Base-by-base conservation (phyloP, 2,113 vertebrate species). In the Tachuris rubrigastra region DNA sequence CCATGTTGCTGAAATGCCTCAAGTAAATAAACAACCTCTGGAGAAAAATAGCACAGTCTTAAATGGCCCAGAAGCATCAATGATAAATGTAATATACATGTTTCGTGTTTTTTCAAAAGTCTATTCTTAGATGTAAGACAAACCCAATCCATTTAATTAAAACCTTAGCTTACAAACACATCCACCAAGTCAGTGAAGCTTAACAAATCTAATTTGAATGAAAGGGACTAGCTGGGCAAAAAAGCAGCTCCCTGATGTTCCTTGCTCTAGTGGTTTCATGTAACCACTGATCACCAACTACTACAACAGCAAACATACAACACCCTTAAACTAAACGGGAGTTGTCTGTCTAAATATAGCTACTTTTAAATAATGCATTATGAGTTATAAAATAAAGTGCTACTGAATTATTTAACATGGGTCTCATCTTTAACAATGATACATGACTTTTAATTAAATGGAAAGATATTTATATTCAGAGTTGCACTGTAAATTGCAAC, bases 331-430 rank as follows among this genome's bases (percentile, higher is more conserved):
- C 97, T 89, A 85, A 97, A 96, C 75, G 85, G 93, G 92, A 96
- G 96, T 88, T 96, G 91, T 85, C 95, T 83, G 82, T 97, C 98
- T 98, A 98, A 98, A 98, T 98, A 98, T 98, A 98, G 96, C 84
- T 87, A 87, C 91, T 89, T 95, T 94, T 98, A 98, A 99, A 99
- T 98, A 98, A 98, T 98, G 97, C 81, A 99, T 93, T 33, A 8
- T 76, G 96, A 97, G 97, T 97, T 96, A 94, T 92, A 97, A 96
- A 97, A 97, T 98, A 98, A 98, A 97, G 96, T 96, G 79, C 97
- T 97, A 90, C 97, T 98, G 97, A 98, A 98, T 98, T 98, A 98
- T 99, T 98, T 98, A 98, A 97, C 90, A 94, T 35, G 85, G 95
- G 84, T 97, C 96, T 98, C 97, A 97, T 97, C 96, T 98, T 97